A percentile compares a stretch with the other conserved stretches of the same genome.
phyloP scores from a whole-genome alignment of 2,113 vertebrate genomes.

The Etheostoma cragini region DNA sequence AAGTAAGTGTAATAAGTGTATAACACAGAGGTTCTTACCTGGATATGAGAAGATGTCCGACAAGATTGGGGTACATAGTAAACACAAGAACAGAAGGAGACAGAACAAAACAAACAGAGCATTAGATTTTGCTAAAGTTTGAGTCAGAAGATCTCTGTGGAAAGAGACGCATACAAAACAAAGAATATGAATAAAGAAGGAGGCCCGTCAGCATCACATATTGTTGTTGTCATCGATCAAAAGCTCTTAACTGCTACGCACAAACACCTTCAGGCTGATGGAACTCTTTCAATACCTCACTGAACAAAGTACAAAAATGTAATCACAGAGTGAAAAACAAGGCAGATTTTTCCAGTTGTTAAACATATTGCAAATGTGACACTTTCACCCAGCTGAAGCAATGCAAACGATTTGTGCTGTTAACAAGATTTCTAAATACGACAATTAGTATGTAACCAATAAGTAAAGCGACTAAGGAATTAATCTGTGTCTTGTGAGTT shows the following conservation, averaged over 20 bases:
- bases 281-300: background rate
- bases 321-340: conserved; percentile 12
- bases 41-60: conserved; percentile 24
- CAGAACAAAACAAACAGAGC: conserved; percentile 32
- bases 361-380: background rate
- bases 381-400: conserved; percentile 6
- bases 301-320: background rate
- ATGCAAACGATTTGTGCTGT: background rate
- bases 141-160: conserved; percentile 28
- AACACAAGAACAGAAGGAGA: conserved; percentile 35
- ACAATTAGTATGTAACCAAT: too few species aligned
- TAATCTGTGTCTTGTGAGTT: background rate
- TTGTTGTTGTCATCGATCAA: conserved; percentile 13
- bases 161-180: background rate
- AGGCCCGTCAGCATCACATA: background rate
- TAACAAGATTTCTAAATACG: too few species aligned
- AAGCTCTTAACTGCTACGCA: background rate
- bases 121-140: conserved; percentile 15
- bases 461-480: background rate
- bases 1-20: background rate
- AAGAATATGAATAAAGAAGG: background rate
- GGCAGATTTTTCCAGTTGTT: conserved; percentile 9
- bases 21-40: conserved; percentile 52
- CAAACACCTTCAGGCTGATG: conserved; percentile 12
- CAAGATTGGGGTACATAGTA: conserved; percentile 13